Evolutionary conservation across 2,888 invertebrate species (phyloP), one percentile per base, ranked within the genome.

Genomic region (Agonum fuliginosum): DNA sequence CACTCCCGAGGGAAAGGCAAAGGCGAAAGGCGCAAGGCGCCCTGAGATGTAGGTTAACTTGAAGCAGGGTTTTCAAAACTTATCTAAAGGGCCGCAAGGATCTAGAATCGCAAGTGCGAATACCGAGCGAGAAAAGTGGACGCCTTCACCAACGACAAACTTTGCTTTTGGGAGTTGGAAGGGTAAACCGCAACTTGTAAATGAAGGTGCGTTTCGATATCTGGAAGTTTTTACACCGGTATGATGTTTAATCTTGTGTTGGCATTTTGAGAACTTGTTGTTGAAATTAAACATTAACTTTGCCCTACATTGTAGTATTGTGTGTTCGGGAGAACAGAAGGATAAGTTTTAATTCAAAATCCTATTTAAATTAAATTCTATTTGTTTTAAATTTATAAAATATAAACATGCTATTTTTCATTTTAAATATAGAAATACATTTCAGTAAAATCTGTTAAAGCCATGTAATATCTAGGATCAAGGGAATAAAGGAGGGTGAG

Each of bases 151-250:
- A n/a, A 34, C n/a, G 41, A 8, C 20, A 41, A 37, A 67, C 67
- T 41, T 67, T 67, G 27, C 67, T 67, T 41, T 34, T 41, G 37
- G 0, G 22, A 67, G 67, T 67, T 37, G 41, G 22, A 67, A 54
- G 41, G 41, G 41, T 20, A 17, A 30, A 67, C 67, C 67, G 22
- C 67, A 67, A 37, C 41, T 67, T 22, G 41, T 67, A 67, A 67
- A 41, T 67, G 41, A 67, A 41, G 67, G 41, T 67, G 20, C 20
- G 67, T 67, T 62, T 30, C 58, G 54, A 54, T 54, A 54, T 54
- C 54, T 54, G n/a, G n/a, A 54, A 24, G 54, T 54, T 54, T 54
- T 54, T 54, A 54, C 54, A 54, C 54, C n/a, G 54, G 10, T 12
- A 24, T 10, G 24, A 27, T 54, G 54, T 12, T 54, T 54, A 54